Evolutionary conservation across 1,140 invertebrate species (phyloP).

Genomic region (Thaumatotibia leucotreta): DNA sequence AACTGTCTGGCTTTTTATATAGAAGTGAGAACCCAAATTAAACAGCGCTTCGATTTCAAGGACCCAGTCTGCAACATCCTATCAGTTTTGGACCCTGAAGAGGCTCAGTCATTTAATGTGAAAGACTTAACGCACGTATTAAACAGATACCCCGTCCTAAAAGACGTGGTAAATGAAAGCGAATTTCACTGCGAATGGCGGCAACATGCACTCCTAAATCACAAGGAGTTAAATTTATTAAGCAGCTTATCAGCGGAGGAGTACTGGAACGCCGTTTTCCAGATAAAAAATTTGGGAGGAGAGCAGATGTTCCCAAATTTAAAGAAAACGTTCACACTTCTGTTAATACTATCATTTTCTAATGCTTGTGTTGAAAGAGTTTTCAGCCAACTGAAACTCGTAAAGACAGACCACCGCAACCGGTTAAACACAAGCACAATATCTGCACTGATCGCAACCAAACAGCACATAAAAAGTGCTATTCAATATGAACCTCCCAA

Average conservation of each 20-base stretch:
- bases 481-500: background rate
- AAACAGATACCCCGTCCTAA: conserved; percentile 20
- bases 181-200: background rate
- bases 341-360: conserved; percentile 25
- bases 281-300: conserved; percentile 15
- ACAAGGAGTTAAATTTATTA: background rate
- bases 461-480: background rate
- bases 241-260: background rate
- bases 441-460: conserved; percentile 23
- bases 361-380: conserved; percentile 25
- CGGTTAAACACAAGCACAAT: conserved; percentile 24
- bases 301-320: conserved; percentile 24
- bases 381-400: conserved; percentile 25
- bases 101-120: conserved; percentile 20
- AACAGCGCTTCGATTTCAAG: conserved; percentile 18
- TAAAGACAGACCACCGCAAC: conserved; percentile 24
- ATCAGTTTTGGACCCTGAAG: conserved; percentile 16
- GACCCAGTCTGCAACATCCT: conserved; percentile 16
- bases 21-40: conserved; percentile 18
- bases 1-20: conserved; percentile 24
- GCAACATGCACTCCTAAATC: background rate
- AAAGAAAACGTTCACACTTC: conserved; percentile 20
- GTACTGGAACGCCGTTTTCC: conserved; percentile 3
- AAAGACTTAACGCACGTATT: conserved; percentile 16
- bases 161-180: background rate